Evolutionary conservation across 2,797 vertebrate species (phyloP), one percentile per base, ranked within the genome.

Genomic region (Enteromius trimaculatus): DNA sequence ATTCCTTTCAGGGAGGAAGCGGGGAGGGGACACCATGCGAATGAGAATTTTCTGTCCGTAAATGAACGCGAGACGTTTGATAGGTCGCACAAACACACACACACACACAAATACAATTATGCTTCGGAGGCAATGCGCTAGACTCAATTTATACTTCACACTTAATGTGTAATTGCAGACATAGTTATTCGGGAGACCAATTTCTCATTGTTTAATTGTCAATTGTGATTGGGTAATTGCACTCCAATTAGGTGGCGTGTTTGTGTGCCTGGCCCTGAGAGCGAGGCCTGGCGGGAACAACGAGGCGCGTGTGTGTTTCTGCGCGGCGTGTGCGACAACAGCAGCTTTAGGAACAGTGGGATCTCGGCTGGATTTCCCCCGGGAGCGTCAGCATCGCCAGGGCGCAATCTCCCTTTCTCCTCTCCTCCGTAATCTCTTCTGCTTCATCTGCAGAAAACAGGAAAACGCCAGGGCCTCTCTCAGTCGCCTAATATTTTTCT

Each of bases 41-140:
- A 89, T 90, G 91, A 93, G 88, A 94, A 95, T 93, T 93, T 93
- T 93, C 75, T 83, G 68, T 94, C 93, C 92, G 92, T 95, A 95
- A 95, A 88, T 85, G 82, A 89, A 84, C 81, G 86, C 69, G 86
- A 90, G 84, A 89, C 77, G 79, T 91, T 89, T 87, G 83, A 84
- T 75, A 86, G 84, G 70, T 81, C 71, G 7, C 51, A 69, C 80
- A 62, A 19, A 77, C 80, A 79, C 76, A 77, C 76, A 64, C 69
- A 49, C 55, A 49, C 47, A 69, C 76, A 77, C 74, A 65, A 47
- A 64, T 31, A 65, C 82, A 88, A 84, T 89, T 80, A 87, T 83
- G 79, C 65, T 80, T 85, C 58, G 42, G 81, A 72, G 82, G 72
- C 79, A 79, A 84, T 77, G 62, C 65, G 79, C 83, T 65, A 87